These are phyloP conservation scores for Drosophila sturtevanti DNA, from an alignment of 1,140 invertebrate genomes.

Conservation along the genomic window DNA sequence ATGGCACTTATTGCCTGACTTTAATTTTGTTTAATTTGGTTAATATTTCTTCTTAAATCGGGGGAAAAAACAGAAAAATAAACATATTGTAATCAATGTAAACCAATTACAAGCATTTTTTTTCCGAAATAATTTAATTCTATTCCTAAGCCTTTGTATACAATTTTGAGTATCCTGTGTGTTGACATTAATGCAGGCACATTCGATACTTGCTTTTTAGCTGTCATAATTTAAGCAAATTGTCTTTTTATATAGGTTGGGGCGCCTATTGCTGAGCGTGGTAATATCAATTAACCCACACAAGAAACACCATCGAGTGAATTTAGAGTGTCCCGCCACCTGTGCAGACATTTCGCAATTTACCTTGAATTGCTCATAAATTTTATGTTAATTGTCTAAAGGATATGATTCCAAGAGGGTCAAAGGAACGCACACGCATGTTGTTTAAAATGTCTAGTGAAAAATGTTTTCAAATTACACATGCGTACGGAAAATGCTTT, in stretches of 20 bases:
- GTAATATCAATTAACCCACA: slow-evolving; percentile 71
- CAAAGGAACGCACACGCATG: slow-evolving; percentile 4
- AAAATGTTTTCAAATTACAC: slow-evolving; percentile 20
- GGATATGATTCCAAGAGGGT: slow-evolving; percentile 18
- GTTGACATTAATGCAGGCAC: slow-evolving; percentile 37
- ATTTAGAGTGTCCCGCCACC: slow-evolving; percentile 53
- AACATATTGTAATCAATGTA: no score
- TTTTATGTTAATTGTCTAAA: slow-evolving; percentile 66
- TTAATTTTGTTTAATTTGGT: background rate
- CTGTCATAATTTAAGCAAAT: slow-evolving; percentile 29
- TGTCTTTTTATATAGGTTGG: slow-evolving; percentile 29
- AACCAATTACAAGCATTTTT: no score
- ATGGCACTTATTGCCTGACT: no score
- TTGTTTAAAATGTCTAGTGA: background rate
- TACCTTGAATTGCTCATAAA: slow-evolving; percentile 65
- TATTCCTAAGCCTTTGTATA: background rate
- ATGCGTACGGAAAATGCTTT: background rate
- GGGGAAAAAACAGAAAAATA: no score
- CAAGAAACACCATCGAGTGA: slow-evolving; percentile 38
- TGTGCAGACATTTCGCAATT: slow-evolving; percentile 63
- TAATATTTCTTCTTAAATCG: background rate
- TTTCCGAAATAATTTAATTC: no score
- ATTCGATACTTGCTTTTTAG: slow-evolving; percentile 13
- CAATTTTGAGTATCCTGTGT: slow-evolving; percentile 3
- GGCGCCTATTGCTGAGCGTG: slow-evolving; percentile 8